phyloP scores from a whole-genome alignment of 2,888 invertebrate species.

The Lagria hirta region DNA sequence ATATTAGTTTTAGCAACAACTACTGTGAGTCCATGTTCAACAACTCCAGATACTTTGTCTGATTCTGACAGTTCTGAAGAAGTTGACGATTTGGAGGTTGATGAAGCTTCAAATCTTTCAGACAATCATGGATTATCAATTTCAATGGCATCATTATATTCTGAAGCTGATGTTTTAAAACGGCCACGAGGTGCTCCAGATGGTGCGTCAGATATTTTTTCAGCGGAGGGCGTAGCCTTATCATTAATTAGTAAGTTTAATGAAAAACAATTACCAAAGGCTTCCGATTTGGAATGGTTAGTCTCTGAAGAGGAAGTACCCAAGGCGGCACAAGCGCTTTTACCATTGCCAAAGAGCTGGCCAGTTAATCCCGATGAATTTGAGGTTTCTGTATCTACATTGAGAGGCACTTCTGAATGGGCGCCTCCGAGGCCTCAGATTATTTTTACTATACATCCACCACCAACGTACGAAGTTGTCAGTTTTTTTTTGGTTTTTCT shows the following conservation, averaged over 20 bases:
- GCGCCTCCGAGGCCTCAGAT: constrained; percentile 83
- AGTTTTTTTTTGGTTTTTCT: constrained; percentile 2
- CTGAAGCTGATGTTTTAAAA: constrained; percentile 58
- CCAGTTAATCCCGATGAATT: constrained; percentile 68
- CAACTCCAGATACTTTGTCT: constrained; percentile 54
- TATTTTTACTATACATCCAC: constrained; percentile 75
- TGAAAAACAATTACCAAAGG: constrained; percentile 73
- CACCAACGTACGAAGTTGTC: constrained; percentile 61
- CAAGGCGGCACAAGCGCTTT: constrained; percentile 70
- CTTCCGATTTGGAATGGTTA: constrained; percentile 78
- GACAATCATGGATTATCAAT: constrained; percentile 59
- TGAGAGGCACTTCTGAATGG: constrained; percentile 78
- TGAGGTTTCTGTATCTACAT: constrained; percentile 51
- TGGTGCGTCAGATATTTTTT: constrained; percentile 56
- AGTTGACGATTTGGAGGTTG: constrained; percentile 58
- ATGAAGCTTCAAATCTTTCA: constrained; percentile 54
- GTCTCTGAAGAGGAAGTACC: constrained; percentile 78
- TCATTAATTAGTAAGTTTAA: constrained; percentile 75
- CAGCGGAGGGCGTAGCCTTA: constrained; percentile 79
- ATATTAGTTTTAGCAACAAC: constrained; percentile 51
- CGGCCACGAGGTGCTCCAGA: constrained; percentile 54
- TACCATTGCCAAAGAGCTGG: constrained; percentile 74
- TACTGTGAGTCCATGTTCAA: constrained; percentile 58
- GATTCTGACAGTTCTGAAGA: constrained; percentile 57
- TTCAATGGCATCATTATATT: constrained; percentile 66